These are phyloP conservation scores for Diplogasteroides magnus DNA, from an alignment of 1,140 invertebrate species.

Conservation along the genomic window DNA sequence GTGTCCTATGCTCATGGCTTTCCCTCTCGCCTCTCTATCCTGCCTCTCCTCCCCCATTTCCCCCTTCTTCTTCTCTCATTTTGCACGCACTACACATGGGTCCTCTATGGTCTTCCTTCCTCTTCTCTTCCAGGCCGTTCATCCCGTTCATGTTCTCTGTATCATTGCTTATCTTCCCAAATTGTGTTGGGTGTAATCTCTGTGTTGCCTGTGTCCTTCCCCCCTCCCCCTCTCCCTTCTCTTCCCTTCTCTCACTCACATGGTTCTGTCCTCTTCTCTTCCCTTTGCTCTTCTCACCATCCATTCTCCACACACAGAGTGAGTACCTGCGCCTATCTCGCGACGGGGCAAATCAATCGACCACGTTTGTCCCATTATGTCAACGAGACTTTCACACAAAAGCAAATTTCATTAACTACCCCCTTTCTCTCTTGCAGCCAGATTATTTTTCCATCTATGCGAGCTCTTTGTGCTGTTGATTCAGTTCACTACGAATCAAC, in stretches of 20 bases:
- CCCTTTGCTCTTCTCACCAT: neutral
- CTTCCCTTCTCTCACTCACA: neutral
- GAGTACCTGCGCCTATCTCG: too few relatives aligned
- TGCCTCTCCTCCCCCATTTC: neutral
- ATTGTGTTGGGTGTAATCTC: too few relatives aligned
- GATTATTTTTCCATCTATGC: too few relatives aligned
- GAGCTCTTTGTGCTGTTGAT: too few relatives aligned
- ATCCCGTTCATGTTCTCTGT: neutral
- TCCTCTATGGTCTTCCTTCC: conserved; percentile 1
- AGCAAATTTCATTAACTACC: too few relatives aligned
- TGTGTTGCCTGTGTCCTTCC: neutral
- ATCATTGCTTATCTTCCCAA: neutral
- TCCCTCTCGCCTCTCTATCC: conserved; percentile 1
- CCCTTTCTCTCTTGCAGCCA: too few relatives aligned
- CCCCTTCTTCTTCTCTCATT: neutral
- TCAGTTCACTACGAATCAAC: too few relatives aligned
- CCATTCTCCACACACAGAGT: neutral
- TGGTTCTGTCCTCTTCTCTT: neutral
- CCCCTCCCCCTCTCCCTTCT: neutral
- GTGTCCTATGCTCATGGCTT: neutral
- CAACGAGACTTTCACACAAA: too few relatives aligned
- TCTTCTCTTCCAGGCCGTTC: neutral
- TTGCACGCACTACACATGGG: neutral
- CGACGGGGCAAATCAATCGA: too few relatives aligned
- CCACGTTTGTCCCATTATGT: too few relatives aligned